These are phyloP conservation scores for Anniella stebbinsi DNA, from an alignment of 2,797 vertebrate genomes.

Conservation along the genomic window DNA sequence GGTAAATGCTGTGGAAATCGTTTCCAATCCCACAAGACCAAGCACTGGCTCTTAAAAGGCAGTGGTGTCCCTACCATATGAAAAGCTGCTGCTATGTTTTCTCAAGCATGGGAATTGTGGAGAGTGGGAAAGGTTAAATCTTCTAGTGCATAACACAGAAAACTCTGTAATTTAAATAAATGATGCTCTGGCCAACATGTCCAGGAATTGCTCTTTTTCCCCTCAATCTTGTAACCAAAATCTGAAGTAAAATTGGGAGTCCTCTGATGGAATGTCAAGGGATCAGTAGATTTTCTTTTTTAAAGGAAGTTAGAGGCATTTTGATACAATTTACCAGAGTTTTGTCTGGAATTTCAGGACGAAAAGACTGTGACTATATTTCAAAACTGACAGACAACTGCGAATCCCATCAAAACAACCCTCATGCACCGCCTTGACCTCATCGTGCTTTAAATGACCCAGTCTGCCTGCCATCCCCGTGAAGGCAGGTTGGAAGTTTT, in stretches of 20 bases:
- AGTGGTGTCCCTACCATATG: background rate
- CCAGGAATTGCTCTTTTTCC: conserved; percentile 1
- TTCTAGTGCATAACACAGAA: conserved; percentile 57
- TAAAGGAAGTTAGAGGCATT: background rate
- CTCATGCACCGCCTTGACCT: no score
- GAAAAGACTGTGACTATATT: background rate
- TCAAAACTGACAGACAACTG: background rate
- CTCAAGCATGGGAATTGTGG: conserved; percentile 11
- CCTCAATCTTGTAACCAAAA: background rate
- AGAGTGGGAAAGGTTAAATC: conserved; percentile 34
- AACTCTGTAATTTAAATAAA: conserved; percentile 58
- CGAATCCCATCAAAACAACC: no score
- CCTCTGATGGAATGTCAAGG: background rate
- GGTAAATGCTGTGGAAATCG: conserved; percentile 34
- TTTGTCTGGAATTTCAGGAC: background rate
- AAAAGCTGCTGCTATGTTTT: background rate
- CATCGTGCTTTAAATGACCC: no score
- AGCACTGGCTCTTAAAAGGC: conserved; percentile 19
- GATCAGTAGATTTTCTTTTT: background rate
- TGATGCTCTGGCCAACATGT: background rate
- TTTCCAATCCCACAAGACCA: conserved; percentile 33
- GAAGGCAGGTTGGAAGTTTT: no score
- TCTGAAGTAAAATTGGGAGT: background rate
- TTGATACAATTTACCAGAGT: background rate
- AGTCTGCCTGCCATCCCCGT: no score